These are phyloP conservation scores for Campaea margaritaria DNA, from an alignment of 2,888 invertebrate genomes.

Conservation along the genomic window DNA sequence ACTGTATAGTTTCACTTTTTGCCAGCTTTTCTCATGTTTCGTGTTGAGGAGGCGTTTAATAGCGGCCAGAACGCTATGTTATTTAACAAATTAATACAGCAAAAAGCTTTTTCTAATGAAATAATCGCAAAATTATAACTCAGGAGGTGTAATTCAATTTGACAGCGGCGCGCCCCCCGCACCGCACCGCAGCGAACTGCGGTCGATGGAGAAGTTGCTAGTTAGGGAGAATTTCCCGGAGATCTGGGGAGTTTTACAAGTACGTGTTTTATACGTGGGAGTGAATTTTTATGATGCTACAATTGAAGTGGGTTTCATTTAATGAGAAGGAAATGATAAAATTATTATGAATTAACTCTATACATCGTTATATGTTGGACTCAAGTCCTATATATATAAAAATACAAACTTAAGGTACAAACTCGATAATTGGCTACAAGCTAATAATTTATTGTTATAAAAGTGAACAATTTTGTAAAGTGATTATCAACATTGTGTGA, in stretches of 20 bases:
- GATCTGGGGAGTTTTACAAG: slow-evolving; percentile 42
- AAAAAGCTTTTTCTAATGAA: slow-evolving; percentile 68
- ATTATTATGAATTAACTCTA: too few species aligned
- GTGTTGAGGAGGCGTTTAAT: slow-evolving; percentile 54
- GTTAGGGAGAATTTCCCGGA: slow-evolving; percentile 43
- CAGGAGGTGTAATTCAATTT: slow-evolving; percentile 66
- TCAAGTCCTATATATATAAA: too few species aligned
- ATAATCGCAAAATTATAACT: slow-evolving; percentile 65
- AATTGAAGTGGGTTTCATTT: too few species aligned
- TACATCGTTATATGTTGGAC: too few species aligned
- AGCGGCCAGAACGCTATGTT: slow-evolving; percentile 46
- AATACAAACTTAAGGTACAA: too few species aligned
- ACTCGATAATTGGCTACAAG: too few species aligned
- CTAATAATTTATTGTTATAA: too few species aligned
- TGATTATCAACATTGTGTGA: too few species aligned
- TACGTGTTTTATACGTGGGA: background rate
- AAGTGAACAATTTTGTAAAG: too few species aligned
- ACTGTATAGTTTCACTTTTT: slow-evolving; percentile 31
- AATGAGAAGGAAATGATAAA: too few species aligned
- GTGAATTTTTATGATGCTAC: too few species aligned
- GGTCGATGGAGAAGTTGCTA: slow-evolving; percentile 77
- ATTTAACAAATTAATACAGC: slow-evolving; percentile 63
- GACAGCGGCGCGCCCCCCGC: slow-evolving; percentile 68
- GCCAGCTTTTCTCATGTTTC: slow-evolving; percentile 41
- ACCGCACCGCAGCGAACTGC: slow-evolving; percentile 59